Base-by-base conservation (phyloP, 2,113 vertebrate species). In the Hyaena hyaena region DNA sequence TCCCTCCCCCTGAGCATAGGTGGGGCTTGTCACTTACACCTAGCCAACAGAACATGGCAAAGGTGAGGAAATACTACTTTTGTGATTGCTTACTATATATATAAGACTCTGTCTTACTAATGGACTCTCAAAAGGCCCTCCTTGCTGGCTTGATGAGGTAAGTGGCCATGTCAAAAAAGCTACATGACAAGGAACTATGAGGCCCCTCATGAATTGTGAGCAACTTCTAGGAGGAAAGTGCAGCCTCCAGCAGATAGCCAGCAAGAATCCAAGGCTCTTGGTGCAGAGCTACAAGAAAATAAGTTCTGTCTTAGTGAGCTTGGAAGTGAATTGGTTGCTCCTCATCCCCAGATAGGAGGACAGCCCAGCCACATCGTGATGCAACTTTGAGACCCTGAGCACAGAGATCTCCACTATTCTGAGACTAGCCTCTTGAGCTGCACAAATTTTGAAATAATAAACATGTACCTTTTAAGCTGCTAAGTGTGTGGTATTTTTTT, bases 381-480 rank as follows among this genome's bases (percentile, higher is more conserved):
- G 16, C 4, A 33, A 17, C 23, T 85, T 94, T 53, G 45, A 90
- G 28, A 86, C 23, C 4, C 23, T 87, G 12, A 63, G 33, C 43
- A 65, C n/a, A 63, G 19, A 45, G 21, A 1, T 26, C 12, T 77
- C 35, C 19, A 7, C 12, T 81, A 4, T n/a, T 69, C 31, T 94
- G 35, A 19, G 26, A 55, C 66, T 43, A 50, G 43, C 92, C 4
- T 89, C 3, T 35, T 76, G 50, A 86, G 28, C 35, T 28, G 16
- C 15, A 90, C 11, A 86, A 77, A 31, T n/a, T 77, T 12, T 83
- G 28, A 73, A 66, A 94, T 80, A 77, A 90, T 81, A 74, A n/a
- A 82, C 65, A 2, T 3, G 9, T 31, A 10, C 31, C 31, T 71
- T 77, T 74, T 26, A 94, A 26, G 50, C 5, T 76, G n/a, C 7